Conservation (phyloP, 2,888 invertebrate species). For the Hyalella azteca region DNA sequence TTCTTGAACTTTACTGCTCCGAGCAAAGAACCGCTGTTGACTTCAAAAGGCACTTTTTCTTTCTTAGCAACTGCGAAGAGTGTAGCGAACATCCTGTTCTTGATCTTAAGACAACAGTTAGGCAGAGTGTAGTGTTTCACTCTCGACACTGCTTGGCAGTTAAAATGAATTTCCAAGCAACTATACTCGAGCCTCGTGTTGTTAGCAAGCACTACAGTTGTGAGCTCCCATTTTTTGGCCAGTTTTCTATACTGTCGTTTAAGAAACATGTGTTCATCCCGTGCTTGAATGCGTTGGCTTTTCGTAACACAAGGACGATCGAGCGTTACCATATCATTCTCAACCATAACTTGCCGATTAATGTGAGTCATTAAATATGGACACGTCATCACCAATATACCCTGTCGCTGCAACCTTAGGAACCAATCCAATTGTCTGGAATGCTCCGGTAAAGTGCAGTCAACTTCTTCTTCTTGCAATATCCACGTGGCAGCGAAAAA, state of each 20-base stretch:
- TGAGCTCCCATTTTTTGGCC: conserved; percentile 51
- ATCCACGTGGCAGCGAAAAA: conserved; percentile 48
- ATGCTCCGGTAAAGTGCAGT: conserved; percentile 41
- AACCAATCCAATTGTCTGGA: conserved; percentile 47
- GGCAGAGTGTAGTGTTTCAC: conserved; percentile 47
- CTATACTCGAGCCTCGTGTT: conserved; percentile 47
- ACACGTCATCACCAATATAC: conserved; percentile 49
- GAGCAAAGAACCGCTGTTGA: conserved; percentile 48
- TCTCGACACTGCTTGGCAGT: conserved; percentile 44
- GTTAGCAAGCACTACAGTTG: conserved; percentile 42
- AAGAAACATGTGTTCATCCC: conserved; percentile 40
- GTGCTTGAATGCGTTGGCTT: conserved; percentile 45
- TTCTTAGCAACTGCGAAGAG: conserved; percentile 45
- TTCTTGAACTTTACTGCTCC: conserved; percentile 55
- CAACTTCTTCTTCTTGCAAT: conserved; percentile 42
- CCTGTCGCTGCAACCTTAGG: conserved; percentile 46
- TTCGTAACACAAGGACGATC: conserved; percentile 45
- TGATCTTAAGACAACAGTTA: conserved; percentile 49
- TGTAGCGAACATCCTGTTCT: conserved; percentile 48
- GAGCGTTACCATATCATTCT: not conserved
- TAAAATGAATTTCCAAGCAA: conserved; percentile 48
- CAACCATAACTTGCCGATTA: conserved; percentile 6
- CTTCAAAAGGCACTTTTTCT: conserved; percentile 44
- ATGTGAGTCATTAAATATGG: conserved; percentile 54
- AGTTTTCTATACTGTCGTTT: conserved; percentile 49